A percentile compares a stretch with the other conserved stretches of the same genome.
Evolutionary conservation across 2,888 invertebrate species (phyloP).

Genomic region (Drosophila pseudotalamancana): DNA sequence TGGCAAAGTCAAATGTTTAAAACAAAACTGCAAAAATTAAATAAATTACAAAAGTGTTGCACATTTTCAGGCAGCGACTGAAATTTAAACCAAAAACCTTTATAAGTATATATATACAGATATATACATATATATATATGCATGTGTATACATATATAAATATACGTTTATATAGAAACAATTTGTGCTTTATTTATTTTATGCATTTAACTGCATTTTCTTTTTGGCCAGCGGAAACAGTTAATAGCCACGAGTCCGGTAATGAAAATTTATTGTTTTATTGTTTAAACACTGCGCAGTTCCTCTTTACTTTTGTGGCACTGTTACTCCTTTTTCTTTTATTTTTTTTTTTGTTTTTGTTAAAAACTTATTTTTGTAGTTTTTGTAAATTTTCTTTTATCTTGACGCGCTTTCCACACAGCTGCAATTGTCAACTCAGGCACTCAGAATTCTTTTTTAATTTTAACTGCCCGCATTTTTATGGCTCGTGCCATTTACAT

Average conservation of each 20-base stretch:
- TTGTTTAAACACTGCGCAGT: conserved; percentile 65
- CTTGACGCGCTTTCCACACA: conserved; percentile 55
- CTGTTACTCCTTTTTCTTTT: neutral
- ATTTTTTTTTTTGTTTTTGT: too few relatives aligned
- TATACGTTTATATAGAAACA: conserved; percentile 31
- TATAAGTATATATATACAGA: neutral
- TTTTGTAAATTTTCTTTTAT: conserved; percentile 31
- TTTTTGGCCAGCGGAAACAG: conserved; percentile 62
- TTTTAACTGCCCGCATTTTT: conserved; percentile 60
- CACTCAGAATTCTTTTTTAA: conserved; percentile 30
- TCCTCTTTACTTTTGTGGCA: neutral
- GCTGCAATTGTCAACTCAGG: conserved; percentile 57
- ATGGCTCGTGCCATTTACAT: conserved; percentile 71
- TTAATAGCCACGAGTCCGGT: conserved; percentile 76
- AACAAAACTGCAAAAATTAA: conserved; percentile 17
- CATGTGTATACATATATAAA: too few relatives aligned
- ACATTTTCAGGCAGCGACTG: conserved; percentile 44
- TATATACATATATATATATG: conserved; percentile 10
- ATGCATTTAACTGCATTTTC: conserved; percentile 56
- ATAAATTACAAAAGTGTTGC: conserved; percentile 35
- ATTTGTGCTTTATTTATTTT: conserved; percentile 43
- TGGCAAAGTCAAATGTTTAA: conserved; percentile 65
- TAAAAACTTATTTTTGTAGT: conserved; percentile 3
- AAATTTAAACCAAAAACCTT: conserved; percentile 51
- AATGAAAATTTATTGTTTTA: conserved; percentile 80